Evolutionary conservation across 2,888 invertebrate species (phyloP).

Genomic region (Cheilosia soror): DNA sequence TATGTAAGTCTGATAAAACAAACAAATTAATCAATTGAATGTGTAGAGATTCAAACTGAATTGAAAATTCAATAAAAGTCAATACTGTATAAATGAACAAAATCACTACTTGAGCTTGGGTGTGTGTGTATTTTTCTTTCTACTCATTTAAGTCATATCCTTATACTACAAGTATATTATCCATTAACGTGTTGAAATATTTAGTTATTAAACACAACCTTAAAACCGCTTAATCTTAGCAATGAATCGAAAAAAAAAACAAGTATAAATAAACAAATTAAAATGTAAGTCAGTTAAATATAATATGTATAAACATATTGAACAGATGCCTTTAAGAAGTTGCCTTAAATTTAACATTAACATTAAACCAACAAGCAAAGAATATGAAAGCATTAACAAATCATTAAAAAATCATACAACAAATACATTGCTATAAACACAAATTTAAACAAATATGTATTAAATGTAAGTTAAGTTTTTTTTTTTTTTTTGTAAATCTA

Average conservation of each 20-base stretch:
- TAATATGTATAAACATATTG: constrained; percentile 62
- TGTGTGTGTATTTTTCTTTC: constrained; percentile 8
- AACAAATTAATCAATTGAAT: neutral
- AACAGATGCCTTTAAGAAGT: constrained; percentile 83
- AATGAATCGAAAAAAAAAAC: constrained; percentile 25
- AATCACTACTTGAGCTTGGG: neutral
- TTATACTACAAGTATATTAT: constrained; percentile 51
- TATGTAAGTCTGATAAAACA: constrained; percentile 57
- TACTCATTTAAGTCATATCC: constrained; percentile 56
- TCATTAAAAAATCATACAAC: constrained; percentile 30
- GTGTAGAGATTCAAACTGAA: constrained; percentile 17
- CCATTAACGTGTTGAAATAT: constrained; percentile 6
- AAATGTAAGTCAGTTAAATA: constrained; percentile 43
- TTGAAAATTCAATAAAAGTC: constrained; percentile 19
- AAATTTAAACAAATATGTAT: constrained; percentile 1
- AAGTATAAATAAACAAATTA: constrained; percentile 62
- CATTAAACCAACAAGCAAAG: constrained; percentile 55
- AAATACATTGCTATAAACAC: neutral
- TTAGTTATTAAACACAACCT: constrained; percentile 4
- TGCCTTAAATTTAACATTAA: constrained; percentile 80
- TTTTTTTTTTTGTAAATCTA: neutral
- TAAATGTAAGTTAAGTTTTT: constrained; percentile 16
- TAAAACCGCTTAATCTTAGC: constrained; percentile 12
- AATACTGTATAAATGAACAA: constrained; percentile 47
- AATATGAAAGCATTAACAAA: constrained; percentile 51